These are phyloP conservation scores for Ophiothrix spiculata DNA, from an alignment of 35 echinoderm and acorn worm genomes.

Conservation along the genomic window DNA sequence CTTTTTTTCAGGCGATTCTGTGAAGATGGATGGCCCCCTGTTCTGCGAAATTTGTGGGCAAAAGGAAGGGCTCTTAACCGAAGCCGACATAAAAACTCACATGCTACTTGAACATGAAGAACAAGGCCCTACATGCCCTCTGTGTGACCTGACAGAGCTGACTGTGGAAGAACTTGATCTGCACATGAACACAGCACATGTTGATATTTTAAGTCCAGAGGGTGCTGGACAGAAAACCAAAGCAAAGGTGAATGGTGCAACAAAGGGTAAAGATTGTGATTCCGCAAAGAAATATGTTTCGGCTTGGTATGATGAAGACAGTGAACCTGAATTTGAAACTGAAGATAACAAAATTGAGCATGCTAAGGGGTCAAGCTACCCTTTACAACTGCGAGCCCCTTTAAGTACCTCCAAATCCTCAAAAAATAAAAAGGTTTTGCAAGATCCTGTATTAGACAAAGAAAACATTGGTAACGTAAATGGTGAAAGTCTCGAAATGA, in stretches of 20 bases:
- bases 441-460: no score
- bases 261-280: no score
- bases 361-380: background rate
- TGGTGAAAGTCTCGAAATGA: background rate
- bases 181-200: constrained; percentile 86
- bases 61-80: constrained; percentile 55
- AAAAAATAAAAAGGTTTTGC: no score
- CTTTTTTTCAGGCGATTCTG: no score
- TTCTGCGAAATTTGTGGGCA: constrained; percentile 93
- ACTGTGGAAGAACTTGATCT: constrained; percentile 62
- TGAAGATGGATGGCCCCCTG: background rate
- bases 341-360: background rate
- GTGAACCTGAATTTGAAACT: background rate
- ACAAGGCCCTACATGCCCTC: constrained; percentile 46
- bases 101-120: constrained; percentile 65
- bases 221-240: no score
- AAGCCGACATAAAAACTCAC: constrained; percentile 57
- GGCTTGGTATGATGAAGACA: no score
- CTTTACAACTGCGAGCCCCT: background rate
- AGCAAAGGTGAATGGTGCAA: no score
- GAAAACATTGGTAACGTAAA: no score
- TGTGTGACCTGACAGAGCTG: constrained; percentile 77
- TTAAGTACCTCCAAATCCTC: no score
- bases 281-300: no score
- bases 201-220: constrained; percentile 64